Conservation (phyloP, 2,797 vertebrate genomes). For the Parauchenoglanis punctatus region DNA sequence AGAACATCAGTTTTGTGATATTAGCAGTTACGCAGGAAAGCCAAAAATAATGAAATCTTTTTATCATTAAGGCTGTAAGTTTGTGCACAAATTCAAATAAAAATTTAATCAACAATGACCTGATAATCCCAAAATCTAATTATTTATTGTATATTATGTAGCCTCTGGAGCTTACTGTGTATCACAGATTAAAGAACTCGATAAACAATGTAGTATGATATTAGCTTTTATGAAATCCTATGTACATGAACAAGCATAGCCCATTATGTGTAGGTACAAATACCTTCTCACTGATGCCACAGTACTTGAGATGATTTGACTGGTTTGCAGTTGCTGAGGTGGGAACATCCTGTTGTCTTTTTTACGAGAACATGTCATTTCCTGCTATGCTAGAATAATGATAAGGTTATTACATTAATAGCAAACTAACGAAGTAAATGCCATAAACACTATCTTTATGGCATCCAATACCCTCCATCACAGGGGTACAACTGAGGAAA, state of each 20-base stretch:
- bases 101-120: not conserved
- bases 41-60: not conserved
- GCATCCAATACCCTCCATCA: not conserved
- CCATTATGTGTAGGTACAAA: not conserved
- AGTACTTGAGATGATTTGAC: not conserved
- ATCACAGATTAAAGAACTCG: not conserved
- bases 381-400: not conserved
- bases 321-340: not conserved
- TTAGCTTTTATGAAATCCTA: not conserved
- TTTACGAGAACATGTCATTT: not conserved
- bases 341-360: not conserved
- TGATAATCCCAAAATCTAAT: not conserved
- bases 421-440: not conserved
- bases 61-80: not conserved
- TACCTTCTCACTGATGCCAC: not conserved
- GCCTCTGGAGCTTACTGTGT: not conserved
- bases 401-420: not conserved
- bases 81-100: not conserved
- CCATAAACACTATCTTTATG: not conserved
- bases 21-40: not conserved
- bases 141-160: slow-evolving; percentile 14
- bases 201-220: not conserved
- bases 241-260: not conserved
- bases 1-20: not conserved
- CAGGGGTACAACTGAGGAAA: not conserved